Conservation (phyloP, 2,888 invertebrate genomes). For the Spodoptera littoralis region DNA sequence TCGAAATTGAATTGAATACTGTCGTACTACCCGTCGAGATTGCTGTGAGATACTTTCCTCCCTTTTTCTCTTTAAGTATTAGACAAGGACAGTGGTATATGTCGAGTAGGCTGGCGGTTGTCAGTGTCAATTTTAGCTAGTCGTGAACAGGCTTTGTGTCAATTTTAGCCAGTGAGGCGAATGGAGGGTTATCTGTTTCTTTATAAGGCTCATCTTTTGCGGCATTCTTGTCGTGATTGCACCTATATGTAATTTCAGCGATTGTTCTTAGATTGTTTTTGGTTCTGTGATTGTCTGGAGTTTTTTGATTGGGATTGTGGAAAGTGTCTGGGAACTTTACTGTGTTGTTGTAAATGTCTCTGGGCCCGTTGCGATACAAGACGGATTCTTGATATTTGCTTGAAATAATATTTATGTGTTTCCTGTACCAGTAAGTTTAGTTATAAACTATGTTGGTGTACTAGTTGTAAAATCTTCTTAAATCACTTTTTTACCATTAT, state of each 20-base stretch:
- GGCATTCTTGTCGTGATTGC: conserved; percentile 76
- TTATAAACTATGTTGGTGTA: too few species aligned
- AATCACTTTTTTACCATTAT: too few species aligned
- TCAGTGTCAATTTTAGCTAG: conserved; percentile 76
- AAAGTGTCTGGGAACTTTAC: conserved; percentile 12
- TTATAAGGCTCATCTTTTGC: conserved; percentile 73
- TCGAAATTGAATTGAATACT: conserved; percentile 84
- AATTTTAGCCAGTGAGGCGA: conserved; percentile 70
- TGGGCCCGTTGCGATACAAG: too few species aligned
- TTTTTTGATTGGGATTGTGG: conserved; percentile 35
- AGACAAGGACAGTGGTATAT: conserved; percentile 49
- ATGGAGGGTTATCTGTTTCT: conserved; percentile 60
- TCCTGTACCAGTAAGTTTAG: too few species aligned
- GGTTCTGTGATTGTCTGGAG: conserved; percentile 48
- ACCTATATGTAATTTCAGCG: conserved; percentile 72
- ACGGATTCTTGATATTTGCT: too few species aligned
- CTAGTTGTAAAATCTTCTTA: too few species aligned
- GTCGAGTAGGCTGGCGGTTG: conserved; percentile 43
- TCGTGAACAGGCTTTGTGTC: conserved; percentile 73
- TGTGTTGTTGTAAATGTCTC: too few species aligned
- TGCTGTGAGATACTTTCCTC: conserved; percentile 47
- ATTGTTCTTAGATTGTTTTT: conserved; percentile 66
- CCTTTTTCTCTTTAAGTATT: conserved; percentile 46
- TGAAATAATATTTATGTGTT: too few species aligned
- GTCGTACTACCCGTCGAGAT: conserved; percentile 62